Evolutionary conservation across 2,888 invertebrate species (phyloP), one percentile per base, ranked within the genome.

Genomic region (Thera obeliscata): DNA sequence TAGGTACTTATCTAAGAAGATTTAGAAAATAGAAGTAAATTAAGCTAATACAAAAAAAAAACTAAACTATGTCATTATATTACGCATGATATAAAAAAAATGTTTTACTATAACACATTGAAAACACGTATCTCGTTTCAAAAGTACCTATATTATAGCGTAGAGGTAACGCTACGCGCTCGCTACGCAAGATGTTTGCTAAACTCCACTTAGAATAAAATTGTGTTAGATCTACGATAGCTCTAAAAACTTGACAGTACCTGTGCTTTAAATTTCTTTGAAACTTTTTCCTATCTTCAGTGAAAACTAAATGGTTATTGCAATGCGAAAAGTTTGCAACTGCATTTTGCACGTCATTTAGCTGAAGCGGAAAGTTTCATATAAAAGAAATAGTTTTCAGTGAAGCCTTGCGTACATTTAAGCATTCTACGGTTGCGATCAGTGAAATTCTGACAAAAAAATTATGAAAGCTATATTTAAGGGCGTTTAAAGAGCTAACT

Each of bases 331-430:
- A 71, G 60, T 71, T 70, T 54, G 54, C 54, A 71, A 71, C 70
- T 69, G 61, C 71, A 71, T 62, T 74, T 74, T 74, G 71, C 74
- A 69, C 71, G 72, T 72, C 72, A 72, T 75, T 75, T 72, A 63
- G 56, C 70, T 64, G 54, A 35, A 56, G 64, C 61, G 61, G 36
- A 67, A 71, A 75, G 65, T 74, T 72, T 73, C 54, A 54, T 56
- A 64, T 66, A 59, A 71, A 74, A 73, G 66, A 71, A 72, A 73
- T 68, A 70, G 69, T 74, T 74, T 69, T 59, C n/a, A 69, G 64
- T 64, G 64, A 60, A 63, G 70, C 22, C 22, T 22, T 22, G 22
- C 1, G 22, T 22, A 22, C 22, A 22, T 22, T 1, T 22, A 22
- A 22, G 22, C 22, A 22, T 22, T 22, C 1, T 22, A 22, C 22